A percentile compares a stretch with the other conserved stretches of the same genome.
These are phyloP conservation scores for Cephus nigrinus DNA, from an alignment of 2,888 invertebrate species.

Conservation along the genomic window DNA sequence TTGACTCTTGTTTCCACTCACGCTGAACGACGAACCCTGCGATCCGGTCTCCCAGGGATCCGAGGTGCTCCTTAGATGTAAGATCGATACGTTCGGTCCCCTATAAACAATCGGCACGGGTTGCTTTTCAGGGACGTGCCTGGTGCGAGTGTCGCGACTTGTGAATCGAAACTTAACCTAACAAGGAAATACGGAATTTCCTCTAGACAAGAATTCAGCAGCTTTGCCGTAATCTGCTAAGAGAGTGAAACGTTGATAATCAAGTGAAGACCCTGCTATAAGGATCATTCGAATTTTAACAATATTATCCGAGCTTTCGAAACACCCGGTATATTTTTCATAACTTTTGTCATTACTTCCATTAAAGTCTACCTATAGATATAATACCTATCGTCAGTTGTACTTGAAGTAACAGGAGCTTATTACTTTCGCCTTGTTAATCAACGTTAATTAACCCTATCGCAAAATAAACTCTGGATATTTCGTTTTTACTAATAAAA, in stretches of 20 bases:
- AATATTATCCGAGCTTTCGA: neutral
- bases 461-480: neutral
- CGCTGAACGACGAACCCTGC: conserved; percentile 56
- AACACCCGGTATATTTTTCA: neutral
- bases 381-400: neutral
- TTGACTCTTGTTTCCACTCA: conserved; percentile 45
- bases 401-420: neutral
- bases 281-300: neutral
- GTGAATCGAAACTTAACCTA: neutral
- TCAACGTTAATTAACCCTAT: neutral
- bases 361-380: neutral
- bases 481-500: neutral
- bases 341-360: neutral
- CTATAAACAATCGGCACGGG: conserved; percentile 51
- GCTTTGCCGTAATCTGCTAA: neutral
- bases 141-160: neutral
- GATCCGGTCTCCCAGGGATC: conserved; percentile 70
- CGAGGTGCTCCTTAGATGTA: conserved; percentile 69
- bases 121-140: neutral
- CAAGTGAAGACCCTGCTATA: neutral
- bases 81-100: conserved; percentile 70
- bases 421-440: neutral
- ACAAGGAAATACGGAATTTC: neutral
- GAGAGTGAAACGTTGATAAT: neutral
- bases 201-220: neutral